Evolutionary conservation across 2,888 invertebrate genomes (phyloP).

Genomic region (Tipula confusa): DNA sequence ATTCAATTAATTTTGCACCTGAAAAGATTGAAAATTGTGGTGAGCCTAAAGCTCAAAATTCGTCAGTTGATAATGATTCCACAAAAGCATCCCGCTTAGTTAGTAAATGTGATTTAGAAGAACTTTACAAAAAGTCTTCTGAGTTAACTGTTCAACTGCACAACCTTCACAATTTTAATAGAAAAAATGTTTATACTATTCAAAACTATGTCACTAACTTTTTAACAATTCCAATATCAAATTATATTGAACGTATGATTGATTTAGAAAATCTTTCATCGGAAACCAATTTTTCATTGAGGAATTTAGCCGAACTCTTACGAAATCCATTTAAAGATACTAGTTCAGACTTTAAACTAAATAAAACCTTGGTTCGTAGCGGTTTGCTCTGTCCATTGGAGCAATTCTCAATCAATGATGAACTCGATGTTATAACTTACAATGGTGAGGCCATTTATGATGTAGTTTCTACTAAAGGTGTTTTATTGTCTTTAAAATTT

Average conservation of each 20-base stretch:
- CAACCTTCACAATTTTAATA: neutral
- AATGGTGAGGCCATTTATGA: neutral
- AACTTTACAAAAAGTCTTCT: neutral
- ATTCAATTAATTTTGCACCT: no score
- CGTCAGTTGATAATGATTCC: no score
- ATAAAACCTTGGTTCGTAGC: neutral
- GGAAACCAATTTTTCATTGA: neutral
- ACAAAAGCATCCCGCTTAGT: neutral
- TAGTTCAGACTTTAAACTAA: neutral
- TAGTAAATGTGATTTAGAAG: neutral
- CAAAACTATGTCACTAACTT: neutral
- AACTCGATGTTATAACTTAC: neutral
- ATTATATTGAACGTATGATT: neutral
- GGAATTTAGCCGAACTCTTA: neutral
- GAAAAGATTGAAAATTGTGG: no score
- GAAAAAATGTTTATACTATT: neutral
- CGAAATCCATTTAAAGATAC: neutral
- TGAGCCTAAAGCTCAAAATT: no score
- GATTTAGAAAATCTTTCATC: neutral
- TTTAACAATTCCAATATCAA: neutral
- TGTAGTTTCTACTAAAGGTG: neutral
- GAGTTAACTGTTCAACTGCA: neutral
- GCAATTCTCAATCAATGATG: neutral
- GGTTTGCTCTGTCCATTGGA: neutral
- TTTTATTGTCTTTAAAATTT: neutral